Conservation (phyloP, 2,797 vertebrate genomes). For the Enteromius anoplus region DNA sequence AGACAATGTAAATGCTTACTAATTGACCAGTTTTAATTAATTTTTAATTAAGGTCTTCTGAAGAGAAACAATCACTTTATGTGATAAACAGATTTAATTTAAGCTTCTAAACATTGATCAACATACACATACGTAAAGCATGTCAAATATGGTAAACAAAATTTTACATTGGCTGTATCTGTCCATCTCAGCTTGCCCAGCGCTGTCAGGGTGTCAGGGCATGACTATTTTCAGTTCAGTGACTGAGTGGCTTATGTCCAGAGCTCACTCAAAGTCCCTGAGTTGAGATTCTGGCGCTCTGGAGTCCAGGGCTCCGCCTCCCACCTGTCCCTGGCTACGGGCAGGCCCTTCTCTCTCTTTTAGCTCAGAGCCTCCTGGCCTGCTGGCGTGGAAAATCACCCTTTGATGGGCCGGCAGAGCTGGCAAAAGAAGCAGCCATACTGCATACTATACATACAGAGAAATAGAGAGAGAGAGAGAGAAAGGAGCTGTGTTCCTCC, state of each 20-base stretch:
- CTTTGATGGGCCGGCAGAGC: slow-evolving; percentile 80
- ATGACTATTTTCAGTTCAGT: slow-evolving; percentile 77
- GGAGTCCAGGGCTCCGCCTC: slow-evolving; percentile 53
- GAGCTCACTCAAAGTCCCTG: slow-evolving; percentile 57
- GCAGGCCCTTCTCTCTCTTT: slow-evolving; percentile 67
- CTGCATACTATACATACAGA: slow-evolving; percentile 64
- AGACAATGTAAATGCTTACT: background rate
- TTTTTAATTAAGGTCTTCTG: background rate
- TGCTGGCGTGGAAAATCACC: slow-evolving; percentile 78
- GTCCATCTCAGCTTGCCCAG: slow-evolving; percentile 31
- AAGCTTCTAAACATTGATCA: background rate
- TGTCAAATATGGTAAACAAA: background rate
- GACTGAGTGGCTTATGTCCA: slow-evolving; percentile 75
- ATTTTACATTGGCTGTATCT: slow-evolving; percentile 42
- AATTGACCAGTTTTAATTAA: background rate
- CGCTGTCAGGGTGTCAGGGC: slow-evolving; percentile 61
- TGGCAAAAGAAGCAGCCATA: slow-evolving; percentile 65
- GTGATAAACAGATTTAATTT: background rate
- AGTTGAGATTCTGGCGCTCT: slow-evolving; percentile 74
- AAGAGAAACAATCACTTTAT: background rate
- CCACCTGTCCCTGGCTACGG: slow-evolving; percentile 60
- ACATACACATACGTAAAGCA: background rate
- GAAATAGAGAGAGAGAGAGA: slow-evolving; percentile 62
- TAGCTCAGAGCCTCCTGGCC: slow-evolving; percentile 72
- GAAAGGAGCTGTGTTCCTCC: slow-evolving; percentile 10